A percentile compares a stretch with the other conserved stretches of the same genome.
Evolutionary conservation across 2,113 vertebrate genomes (phyloP).

Genomic region (Rhizomys pruinosus): DNA sequence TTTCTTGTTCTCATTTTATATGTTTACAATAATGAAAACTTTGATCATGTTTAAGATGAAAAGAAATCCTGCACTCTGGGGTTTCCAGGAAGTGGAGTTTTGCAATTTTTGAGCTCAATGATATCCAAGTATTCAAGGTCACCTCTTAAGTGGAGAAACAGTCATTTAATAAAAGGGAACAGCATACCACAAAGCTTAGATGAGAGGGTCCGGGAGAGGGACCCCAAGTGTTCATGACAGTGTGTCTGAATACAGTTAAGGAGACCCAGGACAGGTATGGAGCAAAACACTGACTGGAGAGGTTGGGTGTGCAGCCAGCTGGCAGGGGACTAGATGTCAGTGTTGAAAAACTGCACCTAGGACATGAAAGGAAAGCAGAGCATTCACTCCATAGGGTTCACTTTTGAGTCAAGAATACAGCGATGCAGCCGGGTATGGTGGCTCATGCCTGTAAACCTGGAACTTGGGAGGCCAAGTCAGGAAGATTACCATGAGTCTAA

Average conservation of each 20-base stretch:
- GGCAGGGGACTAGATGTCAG: not conserved
- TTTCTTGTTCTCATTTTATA: not conserved
- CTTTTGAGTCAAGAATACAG: not conserved
- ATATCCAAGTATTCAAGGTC: not conserved
- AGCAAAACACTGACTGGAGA: not conserved
- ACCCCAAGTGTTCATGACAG: not conserved
- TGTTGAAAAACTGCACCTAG: not conserved
- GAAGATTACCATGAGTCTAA: not conserved
- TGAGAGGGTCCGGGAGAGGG: not conserved
- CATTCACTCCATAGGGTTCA: not conserved
- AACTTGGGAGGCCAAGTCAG: not conserved
- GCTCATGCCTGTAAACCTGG: not conserved
- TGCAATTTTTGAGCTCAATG: not conserved
- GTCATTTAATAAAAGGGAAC: not conserved
- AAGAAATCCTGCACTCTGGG: not conserved
- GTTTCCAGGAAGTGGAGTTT: not conserved
- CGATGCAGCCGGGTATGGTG: no score
- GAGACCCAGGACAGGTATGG: not conserved
- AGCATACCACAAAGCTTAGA: not conserved
- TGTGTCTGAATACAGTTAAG: not conserved
- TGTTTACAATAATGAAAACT: not conserved
- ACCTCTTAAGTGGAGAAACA: not conserved
- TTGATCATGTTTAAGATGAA: not conserved
- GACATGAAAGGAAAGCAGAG: not conserved
- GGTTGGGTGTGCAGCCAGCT: no score